Evolutionary conservation across 1,140 invertebrate species (phyloP), one percentile per base, ranked within the genome.

Genomic region (Atta colombica): DNA sequence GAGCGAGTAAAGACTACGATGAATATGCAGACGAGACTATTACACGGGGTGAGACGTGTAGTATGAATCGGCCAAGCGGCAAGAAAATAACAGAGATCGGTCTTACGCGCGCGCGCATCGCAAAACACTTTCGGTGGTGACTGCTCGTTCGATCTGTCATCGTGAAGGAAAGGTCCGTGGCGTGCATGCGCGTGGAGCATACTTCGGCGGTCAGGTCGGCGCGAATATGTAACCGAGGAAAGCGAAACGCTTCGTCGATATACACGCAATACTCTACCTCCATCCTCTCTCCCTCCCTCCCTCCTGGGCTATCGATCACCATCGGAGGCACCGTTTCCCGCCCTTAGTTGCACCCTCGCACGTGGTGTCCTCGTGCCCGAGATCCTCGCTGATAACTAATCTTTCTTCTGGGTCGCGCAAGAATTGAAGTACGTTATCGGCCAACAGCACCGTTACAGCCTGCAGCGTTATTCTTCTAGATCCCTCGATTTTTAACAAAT

Each of bases 91-190:
- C 12, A 16, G 49, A 51, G 74, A 63, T 14, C 55, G 18, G 55
- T 21, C 55, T 8, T 51, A 3, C 12, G 21, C 63, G 63, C 63
- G 78, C 61, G 61, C 65, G 31, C 25, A 7, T 10, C 28, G 39
- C 69, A 69, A 51, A 75, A 51, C 69, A 35, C 68, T 49, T 61
- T 82, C 80, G 18, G 12, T n/a, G 18, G n/a, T 39, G 80, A 84
- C 80, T 84, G 80, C 39, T 75, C 80, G 80, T 75, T 84, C 80
- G 80, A 84, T 74, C 55, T 49, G 80, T 68, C 80, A 74, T 84
- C 80, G 58, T 35, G 39, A n/a, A 49, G 55, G 35, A 49, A 82
- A 68, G 39, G 18, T 35, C n/a, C 78, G 51, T 5, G 53, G 18
- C 39, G 80, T 74, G 80, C 80, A 74, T 74, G 80, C 80, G 80